phyloP scores from a whole-genome alignment of 2,888 invertebrate genomes.

The Lasius fuliginosus region DNA sequence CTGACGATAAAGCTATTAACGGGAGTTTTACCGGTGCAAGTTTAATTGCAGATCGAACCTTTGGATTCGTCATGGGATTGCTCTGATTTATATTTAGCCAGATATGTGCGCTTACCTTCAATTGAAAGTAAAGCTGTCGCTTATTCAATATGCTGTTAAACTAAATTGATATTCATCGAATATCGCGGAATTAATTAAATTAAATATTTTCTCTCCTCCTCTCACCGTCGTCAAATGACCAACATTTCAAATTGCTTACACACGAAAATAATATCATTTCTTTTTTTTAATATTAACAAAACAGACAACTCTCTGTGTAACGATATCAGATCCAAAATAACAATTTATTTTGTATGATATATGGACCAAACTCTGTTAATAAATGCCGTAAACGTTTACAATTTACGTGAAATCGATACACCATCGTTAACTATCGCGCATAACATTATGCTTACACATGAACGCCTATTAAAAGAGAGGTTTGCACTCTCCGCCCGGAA shows the following conservation, averaged over 20 bases:
- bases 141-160: slow-evolving; percentile 53
- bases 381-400: slow-evolving; percentile 21
- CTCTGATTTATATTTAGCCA: slow-evolving; percentile 51
- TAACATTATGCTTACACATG: slow-evolving; percentile 60
- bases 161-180: slow-evolving; percentile 41
- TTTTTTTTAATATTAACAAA: background rate
- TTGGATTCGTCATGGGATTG: slow-evolving; percentile 40
- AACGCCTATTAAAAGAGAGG: slow-evolving; percentile 71
- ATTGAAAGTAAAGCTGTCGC: slow-evolving; percentile 46
- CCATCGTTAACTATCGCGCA: slow-evolving; percentile 58
- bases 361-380: background rate
- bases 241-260: slow-evolving; percentile 16
- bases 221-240: background rate
- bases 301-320: background rate
- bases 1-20: slow-evolving; percentile 51
- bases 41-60: slow-evolving; percentile 54
- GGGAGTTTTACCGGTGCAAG: slow-evolving; percentile 44
- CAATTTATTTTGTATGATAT: slow-evolving; percentile 8
- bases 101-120: slow-evolving; percentile 37
- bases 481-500: slow-evolving; percentile 48
- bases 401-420: slow-evolving; percentile 64
- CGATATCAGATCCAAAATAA: background rate
- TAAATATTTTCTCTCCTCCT: slow-evolving; percentile 8
- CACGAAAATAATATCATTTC: background rate
- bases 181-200: slow-evolving; percentile 45